Base-by-base conservation (phyloP, 2,888 invertebrate species). In the Zygogramma bicolorata region DNA sequence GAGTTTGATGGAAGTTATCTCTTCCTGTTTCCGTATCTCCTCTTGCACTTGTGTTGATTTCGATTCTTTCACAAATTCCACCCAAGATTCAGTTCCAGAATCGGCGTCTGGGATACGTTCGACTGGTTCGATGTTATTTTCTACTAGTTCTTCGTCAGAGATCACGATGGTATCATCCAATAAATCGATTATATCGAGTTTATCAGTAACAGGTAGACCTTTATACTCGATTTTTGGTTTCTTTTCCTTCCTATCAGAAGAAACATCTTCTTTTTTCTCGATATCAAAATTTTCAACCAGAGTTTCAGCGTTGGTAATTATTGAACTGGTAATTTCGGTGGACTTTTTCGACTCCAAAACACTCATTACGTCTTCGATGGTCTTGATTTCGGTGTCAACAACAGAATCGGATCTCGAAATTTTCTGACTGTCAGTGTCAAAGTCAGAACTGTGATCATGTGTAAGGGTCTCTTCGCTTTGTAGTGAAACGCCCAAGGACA, bases 341-440 rank as follows among this genome's bases (percentile, higher is more conserved):
- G 75, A 42, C 53, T 68, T 70, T 34, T 60, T 68, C 3, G 65
- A 68, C 29, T 81, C 70, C 77, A 85, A 79, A 76, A 84, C 80
- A 75, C 84, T 81, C 84, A 87, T 85, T 67, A 87, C 84, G 78
- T 87, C 85, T 74, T 85, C 81, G 69, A 86, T 81, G 77, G 85
- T 82, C 71, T 82, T 81, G 74, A 87, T 83, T 85, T 87, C 86
- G 70, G 83, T 83, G 80, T 87, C 87, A 77, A 87, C 83, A 67
- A 84, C 80, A n/a, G 85, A 86, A 72, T 85, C 83, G 68, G 79
- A 77, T 75, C 85, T 77, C 81, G 85, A 80, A 82, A 85, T 53
- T 46, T 69, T 71, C 69, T 78, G 71, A 70, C 75, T 71, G 67
- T 80, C 73, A 18, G 7, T 65, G 49, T 71, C 72, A 77, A 73